Percentiles rank a stretch among this genome's conserved stretches.
phyloP scores from a whole-genome alignment of 1,140 invertebrate species.

The Drosophila ambigua region DNA sequence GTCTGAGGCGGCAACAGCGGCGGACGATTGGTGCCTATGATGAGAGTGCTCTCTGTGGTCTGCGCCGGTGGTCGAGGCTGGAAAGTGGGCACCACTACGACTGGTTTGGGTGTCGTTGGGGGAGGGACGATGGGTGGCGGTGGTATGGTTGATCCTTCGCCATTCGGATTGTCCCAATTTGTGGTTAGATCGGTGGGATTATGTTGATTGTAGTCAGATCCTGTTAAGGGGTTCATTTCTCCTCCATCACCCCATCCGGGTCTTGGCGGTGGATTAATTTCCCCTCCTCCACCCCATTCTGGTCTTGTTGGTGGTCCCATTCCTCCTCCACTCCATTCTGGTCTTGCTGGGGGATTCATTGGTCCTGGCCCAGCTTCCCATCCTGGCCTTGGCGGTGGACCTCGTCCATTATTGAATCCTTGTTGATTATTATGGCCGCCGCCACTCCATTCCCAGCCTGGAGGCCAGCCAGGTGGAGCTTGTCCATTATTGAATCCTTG shows the following conservation, averaged over 20 bases:
- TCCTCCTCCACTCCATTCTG: conserved; percentile 20
- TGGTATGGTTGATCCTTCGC: background rate
- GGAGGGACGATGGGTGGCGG: background rate
- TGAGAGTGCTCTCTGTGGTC: conserved; percentile 35
- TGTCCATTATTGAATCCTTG: conserved; percentile 23
- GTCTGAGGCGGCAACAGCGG: conserved; percentile 36
- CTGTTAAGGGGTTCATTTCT: background rate
- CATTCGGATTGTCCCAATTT: background rate
- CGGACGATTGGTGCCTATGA: conserved; percentile 52
- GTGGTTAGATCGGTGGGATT: background rate
- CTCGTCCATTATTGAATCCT: conserved; percentile 19
- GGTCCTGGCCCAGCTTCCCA: conserved; percentile 10
- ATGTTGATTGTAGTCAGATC: conserved; percentile 11
- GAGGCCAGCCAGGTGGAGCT: conserved; percentile 42
- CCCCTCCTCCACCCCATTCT: conserved; percentile 26
- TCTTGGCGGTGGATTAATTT: conserved; percentile 2
- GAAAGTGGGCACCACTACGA: conserved; percentile 6
- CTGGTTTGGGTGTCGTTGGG: conserved; percentile 3
- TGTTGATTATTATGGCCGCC: conserved; percentile 25
- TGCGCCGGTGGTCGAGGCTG: conserved; percentile 14
- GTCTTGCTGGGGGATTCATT: conserved; percentile 8
- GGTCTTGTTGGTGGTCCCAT: conserved; percentile 18
- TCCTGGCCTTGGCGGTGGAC: conserved; percentile 8
- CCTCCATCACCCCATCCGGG: conserved; percentile 23
- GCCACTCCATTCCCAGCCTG: conserved; percentile 45